These are phyloP conservation scores for Okapia johnstoni DNA, from an alignment of 2,113 vertebrate species.

Conservation along the genomic window DNA sequence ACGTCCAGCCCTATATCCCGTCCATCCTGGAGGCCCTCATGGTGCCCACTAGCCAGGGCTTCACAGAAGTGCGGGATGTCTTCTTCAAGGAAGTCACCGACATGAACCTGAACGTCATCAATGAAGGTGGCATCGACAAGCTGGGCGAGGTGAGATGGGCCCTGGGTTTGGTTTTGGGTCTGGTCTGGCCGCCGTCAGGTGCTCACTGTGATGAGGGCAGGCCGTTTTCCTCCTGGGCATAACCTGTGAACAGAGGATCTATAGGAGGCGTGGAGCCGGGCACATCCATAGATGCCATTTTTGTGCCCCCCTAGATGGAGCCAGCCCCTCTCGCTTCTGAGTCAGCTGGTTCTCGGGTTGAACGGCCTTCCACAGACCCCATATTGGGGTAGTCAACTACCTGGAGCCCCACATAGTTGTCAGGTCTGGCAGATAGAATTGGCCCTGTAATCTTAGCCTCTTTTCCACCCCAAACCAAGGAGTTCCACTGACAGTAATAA, in stretches of 20 bases:
- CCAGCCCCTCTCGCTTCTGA: rapidly evolving
- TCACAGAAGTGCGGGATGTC: constrained; percentile 91
- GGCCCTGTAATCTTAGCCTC: neutral
- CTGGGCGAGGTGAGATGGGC: constrained; percentile 87
- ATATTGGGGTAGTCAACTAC: neutral
- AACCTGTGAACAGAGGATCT: neutral
- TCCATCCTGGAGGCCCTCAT: constrained; percentile 98
- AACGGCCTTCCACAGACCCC: neutral
- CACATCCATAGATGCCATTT: rapidly evolving
- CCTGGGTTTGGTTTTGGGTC: neutral
- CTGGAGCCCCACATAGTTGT: neutral
- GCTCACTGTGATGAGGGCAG: rapidly evolving
- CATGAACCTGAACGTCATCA: constrained; percentile 94
- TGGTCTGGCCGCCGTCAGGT: neutral
- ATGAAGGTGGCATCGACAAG: constrained; percentile 89
- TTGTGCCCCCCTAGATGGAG: rapidly evolving
- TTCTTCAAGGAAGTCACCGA: constrained; percentile 96
- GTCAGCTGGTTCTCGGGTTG: neutral
- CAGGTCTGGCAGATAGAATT: neutral
- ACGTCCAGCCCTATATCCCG: constrained; percentile 92
- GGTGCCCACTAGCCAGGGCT: constrained; percentile 96
- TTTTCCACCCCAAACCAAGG: neutral
- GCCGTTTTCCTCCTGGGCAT: neutral
- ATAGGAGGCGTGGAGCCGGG: neutral
- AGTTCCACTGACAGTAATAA: neutral